phyloP scores from a whole-genome alignment of 2,888 invertebrate species.

The Gisinianus flammeolus region DNA sequence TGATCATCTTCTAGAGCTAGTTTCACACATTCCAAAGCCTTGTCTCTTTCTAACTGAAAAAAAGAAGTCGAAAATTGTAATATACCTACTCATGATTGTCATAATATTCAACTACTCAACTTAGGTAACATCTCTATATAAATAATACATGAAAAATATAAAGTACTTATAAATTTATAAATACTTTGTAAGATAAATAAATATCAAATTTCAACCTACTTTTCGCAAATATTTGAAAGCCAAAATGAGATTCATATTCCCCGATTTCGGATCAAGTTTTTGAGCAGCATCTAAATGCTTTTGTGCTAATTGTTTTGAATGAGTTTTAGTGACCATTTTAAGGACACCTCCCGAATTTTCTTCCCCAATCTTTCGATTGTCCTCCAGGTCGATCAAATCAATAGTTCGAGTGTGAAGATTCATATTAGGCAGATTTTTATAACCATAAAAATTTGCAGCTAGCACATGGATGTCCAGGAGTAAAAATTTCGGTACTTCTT shows the following conservation, averaged over 20 bases:
- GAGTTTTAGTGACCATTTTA: background rate
- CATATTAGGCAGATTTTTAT: constrained; percentile 16
- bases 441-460: background rate
- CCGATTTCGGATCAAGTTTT: background rate
- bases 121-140: too few relatives aligned
- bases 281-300: background rate
- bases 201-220: background rate
- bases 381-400: background rate
- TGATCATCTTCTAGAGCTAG: background rate
- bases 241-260: background rate
- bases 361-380: background rate
- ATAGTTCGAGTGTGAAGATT: background rate
- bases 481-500: background rate
- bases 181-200: background rate
- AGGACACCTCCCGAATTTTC: background rate
- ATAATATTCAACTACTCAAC: too few relatives aligned
- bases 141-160: background rate
- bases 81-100: too few relatives aligned
- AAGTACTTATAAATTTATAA: background rate
- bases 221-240: background rate
- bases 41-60: constrained; percentile 14
- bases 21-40: constrained; percentile 8
- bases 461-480: background rate
- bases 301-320: background rate
- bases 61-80: background rate